Conservation (phyloP, 2,797 vertebrate species). For the Leuciscus waleckii region DNA sequence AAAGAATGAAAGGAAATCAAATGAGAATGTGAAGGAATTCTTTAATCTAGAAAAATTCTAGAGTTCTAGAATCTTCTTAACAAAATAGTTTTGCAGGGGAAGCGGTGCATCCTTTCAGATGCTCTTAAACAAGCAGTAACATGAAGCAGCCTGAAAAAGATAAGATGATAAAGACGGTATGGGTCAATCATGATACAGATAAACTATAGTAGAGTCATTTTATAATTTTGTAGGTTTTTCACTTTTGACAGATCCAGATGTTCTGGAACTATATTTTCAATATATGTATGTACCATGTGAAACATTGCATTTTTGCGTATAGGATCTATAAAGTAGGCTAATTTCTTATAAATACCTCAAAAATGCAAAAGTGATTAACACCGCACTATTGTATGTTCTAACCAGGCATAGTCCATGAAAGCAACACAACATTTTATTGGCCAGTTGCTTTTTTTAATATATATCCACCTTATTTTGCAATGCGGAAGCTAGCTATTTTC, state of each 20-base stretch:
- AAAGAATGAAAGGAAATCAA: neutral
- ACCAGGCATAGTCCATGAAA: neutral
- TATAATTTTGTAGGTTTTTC: neutral
- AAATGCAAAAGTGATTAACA: too few relatives aligned
- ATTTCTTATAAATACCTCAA: neutral
- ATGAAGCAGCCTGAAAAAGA: neutral
- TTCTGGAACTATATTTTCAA: neutral
- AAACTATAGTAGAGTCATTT: neutral
- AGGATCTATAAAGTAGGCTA: neutral
- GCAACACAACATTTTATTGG: neutral
- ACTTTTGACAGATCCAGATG: neutral
- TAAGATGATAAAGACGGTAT: neutral
- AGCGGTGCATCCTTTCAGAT: neutral
- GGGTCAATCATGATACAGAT: neutral
- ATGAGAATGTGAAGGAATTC: constrained; percentile 11
- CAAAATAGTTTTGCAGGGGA: neutral
- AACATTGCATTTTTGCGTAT: neutral
- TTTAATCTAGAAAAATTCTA: neutral
- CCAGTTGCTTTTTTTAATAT: too few relatives aligned
- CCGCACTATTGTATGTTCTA: neutral
- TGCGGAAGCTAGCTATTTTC: neutral
- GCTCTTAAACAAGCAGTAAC: neutral
- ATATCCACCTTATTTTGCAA: neutral
- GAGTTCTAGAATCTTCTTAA: neutral
- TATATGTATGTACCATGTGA: neutral